A percentile compares a stretch with the other conserved stretches of the same genome.
Evolutionary conservation across 2,797 vertebrate genomes (phyloP).

Genomic region (Microctenopoma stevenorrisi): DNA sequence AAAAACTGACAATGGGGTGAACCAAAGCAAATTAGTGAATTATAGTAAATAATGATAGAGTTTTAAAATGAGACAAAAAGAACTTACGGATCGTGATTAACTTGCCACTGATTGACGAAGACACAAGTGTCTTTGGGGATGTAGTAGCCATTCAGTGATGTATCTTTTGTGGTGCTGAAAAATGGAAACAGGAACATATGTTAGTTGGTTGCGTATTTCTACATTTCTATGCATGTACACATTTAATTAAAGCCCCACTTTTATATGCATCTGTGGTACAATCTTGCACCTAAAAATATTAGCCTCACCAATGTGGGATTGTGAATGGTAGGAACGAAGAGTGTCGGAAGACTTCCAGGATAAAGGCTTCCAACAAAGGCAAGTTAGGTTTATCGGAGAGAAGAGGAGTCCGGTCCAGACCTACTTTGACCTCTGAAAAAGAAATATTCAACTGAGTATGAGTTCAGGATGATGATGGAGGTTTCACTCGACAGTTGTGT

Average conservation of each 20-base stretch:
- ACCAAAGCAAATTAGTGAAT: not conserved
- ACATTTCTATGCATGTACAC: not conserved
- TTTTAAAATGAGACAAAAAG: not conserved
- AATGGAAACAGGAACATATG: not conserved
- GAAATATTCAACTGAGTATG: not conserved
- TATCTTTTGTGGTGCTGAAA: slow-evolving; percentile 87
- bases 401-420: slow-evolving; percentile 77
- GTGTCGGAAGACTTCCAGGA: slow-evolving; percentile 89
- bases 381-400: slow-evolving; percentile 82
- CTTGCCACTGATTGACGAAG: slow-evolving; percentile 97
- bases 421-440: slow-evolving; percentile 84
- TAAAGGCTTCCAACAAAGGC: slow-evolving; percentile 88
- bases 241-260: not conserved
- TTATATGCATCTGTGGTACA: not conserved
- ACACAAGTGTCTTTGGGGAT: slow-evolving; percentile 93
- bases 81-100: slow-evolving; percentile 95
- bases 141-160: slow-evolving; percentile 88
- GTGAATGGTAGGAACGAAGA: slow-evolving; percentile 92
- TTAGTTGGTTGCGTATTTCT: not conserved
- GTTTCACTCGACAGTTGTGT: not conserved
- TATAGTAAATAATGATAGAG: no score
- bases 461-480: not conserved
- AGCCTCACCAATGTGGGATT: slow-evolving; percentile 90
- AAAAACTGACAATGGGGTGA: not conserved
- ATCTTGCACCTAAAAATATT: not conserved